Evolutionary conservation across 2,113 vertebrate species (phyloP).

Genomic region (Pomatorhinus ruficollis): DNA sequence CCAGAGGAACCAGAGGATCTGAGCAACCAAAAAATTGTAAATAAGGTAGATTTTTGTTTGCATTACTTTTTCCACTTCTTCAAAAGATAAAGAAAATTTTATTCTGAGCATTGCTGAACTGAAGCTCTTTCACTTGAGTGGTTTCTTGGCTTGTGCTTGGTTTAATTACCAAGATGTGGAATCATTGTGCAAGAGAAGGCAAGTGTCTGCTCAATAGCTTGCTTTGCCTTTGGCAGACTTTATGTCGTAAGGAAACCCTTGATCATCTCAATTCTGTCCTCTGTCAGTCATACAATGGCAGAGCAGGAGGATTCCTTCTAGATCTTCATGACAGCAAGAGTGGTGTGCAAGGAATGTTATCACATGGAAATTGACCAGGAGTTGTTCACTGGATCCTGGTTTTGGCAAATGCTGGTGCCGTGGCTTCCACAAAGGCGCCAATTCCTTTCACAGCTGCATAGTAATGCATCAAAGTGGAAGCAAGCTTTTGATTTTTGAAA

Average conservation of each 20-base stretch:
- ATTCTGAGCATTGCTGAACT: not conserved
- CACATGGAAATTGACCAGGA: not conserved
- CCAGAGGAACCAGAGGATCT: constrained; percentile 62
- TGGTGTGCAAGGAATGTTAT: not conserved
- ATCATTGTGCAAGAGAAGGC: not conserved
- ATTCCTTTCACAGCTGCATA: not conserved
- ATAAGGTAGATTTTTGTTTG: constrained; percentile 69
- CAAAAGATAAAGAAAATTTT: not conserved
- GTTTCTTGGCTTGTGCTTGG: not conserved
- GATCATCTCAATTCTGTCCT: not conserved
- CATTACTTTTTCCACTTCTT: not conserved
- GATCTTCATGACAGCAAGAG: not conserved
- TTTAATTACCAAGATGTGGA: not conserved
- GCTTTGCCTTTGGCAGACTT: not conserved
- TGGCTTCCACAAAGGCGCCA: not conserved
- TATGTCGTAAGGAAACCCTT: not conserved
- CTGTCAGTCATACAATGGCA: not conserved
- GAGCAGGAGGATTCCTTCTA: not conserved
- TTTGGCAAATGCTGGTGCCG: not conserved
- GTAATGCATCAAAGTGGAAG: not conserved
- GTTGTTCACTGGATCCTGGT: not conserved
- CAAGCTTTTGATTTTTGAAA: not conserved
- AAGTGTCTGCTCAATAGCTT: not conserved
- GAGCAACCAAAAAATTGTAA: constrained; percentile 51
- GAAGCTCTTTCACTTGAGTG: not conserved